Evolutionary conservation across 2,888 invertebrate species (phyloP), one percentile per base, ranked within the genome.

Genomic region (Neelides folsomi): DNA sequence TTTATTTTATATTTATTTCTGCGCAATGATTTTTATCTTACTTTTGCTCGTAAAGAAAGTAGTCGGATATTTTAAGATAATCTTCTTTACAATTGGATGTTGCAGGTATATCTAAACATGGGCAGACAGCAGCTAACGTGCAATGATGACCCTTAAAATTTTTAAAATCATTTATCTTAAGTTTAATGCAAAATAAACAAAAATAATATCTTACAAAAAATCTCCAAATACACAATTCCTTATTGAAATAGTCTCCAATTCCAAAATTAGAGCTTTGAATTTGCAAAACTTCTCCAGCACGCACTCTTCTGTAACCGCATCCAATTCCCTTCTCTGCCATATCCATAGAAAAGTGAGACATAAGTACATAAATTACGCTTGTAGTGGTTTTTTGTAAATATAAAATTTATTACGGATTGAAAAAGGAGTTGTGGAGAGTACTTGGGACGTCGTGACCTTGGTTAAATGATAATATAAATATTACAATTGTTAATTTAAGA

Each of bases 141-240:
- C 62, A 62, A 13, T 57, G 52, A 13, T 45, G 49, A 1, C 55
- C 55, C 60, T 61, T 35, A 20, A 38, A 48, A 10, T 18, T 39
- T 27, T 6, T 8, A n/a, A 48, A 52, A n/a, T 40, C 15, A 27
- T 27, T 3, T 27, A 27, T 5, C 27, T 5, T 27, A 27, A 27
- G 7, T n/a, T 20, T n/a, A n/a, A 6, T 10, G 6, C 3, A 12
- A n/a, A 16, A 44, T 12, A 19, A 38, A 20, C 12, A 18, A 47
- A 16, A 49, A 16, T 40, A 8, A n/a, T 35, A 51, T 37, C 45
- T 55, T 54, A 61, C 61, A 19, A 52, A 47, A 36, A 62, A 62
- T 19, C 49, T 54, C 59, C 59, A 60, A 9, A 53, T 54, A 41
- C 56, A 58, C 1, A 56, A 56, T 27, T 62, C 59, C 35, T 52